Percentiles rank a stretch among this genome's conserved stretches.
Conservation (phyloP, 2,797 vertebrate genomes). For the Simalia tracyae region DNA sequence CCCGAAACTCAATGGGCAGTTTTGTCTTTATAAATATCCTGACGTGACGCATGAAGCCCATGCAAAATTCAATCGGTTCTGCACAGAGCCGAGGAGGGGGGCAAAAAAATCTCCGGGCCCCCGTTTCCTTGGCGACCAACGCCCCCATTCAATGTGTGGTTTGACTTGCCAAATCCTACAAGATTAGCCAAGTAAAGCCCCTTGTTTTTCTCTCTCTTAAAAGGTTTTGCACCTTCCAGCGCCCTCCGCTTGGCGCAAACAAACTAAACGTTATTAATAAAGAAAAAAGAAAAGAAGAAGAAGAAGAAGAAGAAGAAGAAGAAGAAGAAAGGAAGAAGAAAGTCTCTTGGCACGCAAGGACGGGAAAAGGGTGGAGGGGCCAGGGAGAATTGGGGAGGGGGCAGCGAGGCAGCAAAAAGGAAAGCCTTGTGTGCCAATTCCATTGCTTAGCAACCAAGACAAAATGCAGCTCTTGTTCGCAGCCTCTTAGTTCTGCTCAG, state of each 20-base stretch:
- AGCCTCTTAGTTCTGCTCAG: slow-evolving; percentile 83
- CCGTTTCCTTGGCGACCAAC: slow-evolving; percentile 85
- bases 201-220: slow-evolving; percentile 57
- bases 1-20: slow-evolving; percentile 59
- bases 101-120: slow-evolving; percentile 70
- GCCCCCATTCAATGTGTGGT: slow-evolving; percentile 77
- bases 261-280: slow-evolving; percentile 77
- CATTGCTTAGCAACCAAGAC: slow-evolving; percentile 87
- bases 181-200: slow-evolving; percentile 75
- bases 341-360: slow-evolving; percentile 70
- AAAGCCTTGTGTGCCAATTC: slow-evolving; percentile 70
- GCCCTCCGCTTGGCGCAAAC: slow-evolving; percentile 69
- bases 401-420: slow-evolving; percentile 55
- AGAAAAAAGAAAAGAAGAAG: background rate
- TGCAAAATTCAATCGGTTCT: slow-evolving; percentile 76
- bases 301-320: background rate
- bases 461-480: slow-evolving; percentile 88
- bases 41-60: slow-evolving; percentile 70
- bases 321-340: background rate
- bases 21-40: slow-evolving; percentile 62
- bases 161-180: slow-evolving; percentile 77
- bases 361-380: background rate
- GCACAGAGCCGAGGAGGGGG: slow-evolving; percentile 56
- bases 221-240: slow-evolving; percentile 73
- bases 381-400: slow-evolving; percentile 51